phyloP scores from a whole-genome alignment of 2,113 vertebrate species.

The Melanostigma gelatinosum region DNA sequence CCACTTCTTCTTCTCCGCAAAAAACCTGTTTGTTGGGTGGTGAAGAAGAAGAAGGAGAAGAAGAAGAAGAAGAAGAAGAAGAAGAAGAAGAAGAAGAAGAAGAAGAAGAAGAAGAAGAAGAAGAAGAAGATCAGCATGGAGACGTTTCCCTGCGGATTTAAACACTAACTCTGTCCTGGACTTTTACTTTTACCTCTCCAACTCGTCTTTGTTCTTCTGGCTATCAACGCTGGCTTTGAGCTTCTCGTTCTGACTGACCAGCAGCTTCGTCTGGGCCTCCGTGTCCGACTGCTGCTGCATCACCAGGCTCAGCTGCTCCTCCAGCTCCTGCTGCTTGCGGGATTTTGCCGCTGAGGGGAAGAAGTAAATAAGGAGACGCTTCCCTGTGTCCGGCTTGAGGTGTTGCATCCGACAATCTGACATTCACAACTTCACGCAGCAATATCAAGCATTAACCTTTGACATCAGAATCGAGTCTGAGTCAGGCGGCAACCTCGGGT shows the following conservation, averaged over 20 bases:
- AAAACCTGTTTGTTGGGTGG: too few species aligned
- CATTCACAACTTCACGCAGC: neutral
- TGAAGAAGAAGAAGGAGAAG: too few species aligned
- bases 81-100: too few species aligned
- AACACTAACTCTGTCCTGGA: too few species aligned
- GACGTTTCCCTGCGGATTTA: neutral
- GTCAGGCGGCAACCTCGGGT: too few species aligned
- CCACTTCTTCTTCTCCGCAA: too few species aligned
- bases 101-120: too few species aligned
- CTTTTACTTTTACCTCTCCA: conserved; percentile 82
- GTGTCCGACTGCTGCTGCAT: conserved; percentile 30
- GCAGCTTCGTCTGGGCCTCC: conserved; percentile 68
- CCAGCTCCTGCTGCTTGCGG: conserved; percentile 81
- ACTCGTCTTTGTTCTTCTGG: conserved; percentile 77
- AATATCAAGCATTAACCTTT: too few species aligned
- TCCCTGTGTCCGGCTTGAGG: neutral
- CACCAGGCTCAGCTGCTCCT: conserved; percentile 70
- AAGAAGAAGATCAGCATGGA: neutral
- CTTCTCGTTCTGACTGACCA: conserved; percentile 72
- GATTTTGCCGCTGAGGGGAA: conserved; percentile 78
- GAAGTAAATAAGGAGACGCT: neutral
- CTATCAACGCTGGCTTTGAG: conserved; percentile 72
- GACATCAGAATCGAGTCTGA: too few species aligned
- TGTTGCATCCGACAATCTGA: too few species aligned
- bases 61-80: neutral